A percentile compares a stretch with the other conserved stretches of the same genome.
Conservation (phyloP, 2,888 invertebrate species). For the Tetragonisca angustula region DNA sequence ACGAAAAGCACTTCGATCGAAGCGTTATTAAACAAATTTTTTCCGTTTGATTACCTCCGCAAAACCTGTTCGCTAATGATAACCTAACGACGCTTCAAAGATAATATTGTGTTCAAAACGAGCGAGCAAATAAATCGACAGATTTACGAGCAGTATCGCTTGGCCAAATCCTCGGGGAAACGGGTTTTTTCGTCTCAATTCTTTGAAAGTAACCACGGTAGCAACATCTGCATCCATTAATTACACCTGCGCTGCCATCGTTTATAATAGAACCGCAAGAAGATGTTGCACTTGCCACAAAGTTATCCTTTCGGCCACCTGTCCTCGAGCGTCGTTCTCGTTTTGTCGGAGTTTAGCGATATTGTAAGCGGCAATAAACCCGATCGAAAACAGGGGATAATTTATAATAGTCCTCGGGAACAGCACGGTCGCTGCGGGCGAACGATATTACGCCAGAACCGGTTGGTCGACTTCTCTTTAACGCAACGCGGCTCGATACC, state of each 20-base stretch:
- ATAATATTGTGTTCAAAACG: not conserved
- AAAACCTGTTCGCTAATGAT: not conserved
- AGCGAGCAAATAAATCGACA: not conserved
- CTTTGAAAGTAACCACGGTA: not conserved
- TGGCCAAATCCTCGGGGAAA: not conserved
- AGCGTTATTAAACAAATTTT: not conserved
- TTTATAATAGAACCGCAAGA: not conserved
- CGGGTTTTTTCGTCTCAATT: not conserved
- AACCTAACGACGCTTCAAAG: not conserved
- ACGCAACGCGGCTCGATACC: constrained; percentile 49
- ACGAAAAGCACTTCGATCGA: no score
- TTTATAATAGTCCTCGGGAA: constrained; percentile 68
- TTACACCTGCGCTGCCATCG: not conserved
- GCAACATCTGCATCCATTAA: no score
- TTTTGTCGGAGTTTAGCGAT: constrained; percentile 23
- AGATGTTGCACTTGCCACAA: not conserved
- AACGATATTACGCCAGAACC: constrained; percentile 67
- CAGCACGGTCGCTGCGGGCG: constrained; percentile 22
- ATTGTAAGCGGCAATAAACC: constrained; percentile 63
- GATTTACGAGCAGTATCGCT: not conserved
- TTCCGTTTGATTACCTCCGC: not conserved
- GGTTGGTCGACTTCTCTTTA: constrained; percentile 57
- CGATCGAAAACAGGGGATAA: constrained; percentile 61
- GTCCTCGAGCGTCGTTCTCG: not conserved
- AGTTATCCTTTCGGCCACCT: constrained; percentile 3